Evolutionary conservation across 2,888 invertebrate species (phyloP), one percentile per base, ranked within the genome.

Genomic region (Eumacrocentrus americanus): DNA sequence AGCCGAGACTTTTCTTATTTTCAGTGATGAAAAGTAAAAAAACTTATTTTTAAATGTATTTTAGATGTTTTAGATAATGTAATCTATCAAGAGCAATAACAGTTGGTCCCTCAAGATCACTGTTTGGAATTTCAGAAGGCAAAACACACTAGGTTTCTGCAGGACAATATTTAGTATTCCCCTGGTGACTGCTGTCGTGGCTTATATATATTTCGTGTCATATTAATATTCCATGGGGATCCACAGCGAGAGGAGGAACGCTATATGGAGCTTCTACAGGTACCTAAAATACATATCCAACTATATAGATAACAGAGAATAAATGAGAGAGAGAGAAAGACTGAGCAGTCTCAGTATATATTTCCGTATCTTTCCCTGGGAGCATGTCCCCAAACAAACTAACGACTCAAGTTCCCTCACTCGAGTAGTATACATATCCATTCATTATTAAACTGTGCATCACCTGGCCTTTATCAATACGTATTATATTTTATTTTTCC

Each of bases 201-300:
- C 77, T 80, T 79, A 79, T 80, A 79, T 51, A 80, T 80, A 80
- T 79, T 79, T 78, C 75, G 77, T 79, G 77, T 79, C 78, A 77
- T 77, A 80, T 80, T 80, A 80, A 79, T 79, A 80, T 79, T 79
- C 79, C 76, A 74, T 70, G 68, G 78, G 75, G 75, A 79, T 72
- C 29, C 4, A 29, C 4, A 67, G 61, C 50, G 54, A 46, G 48
- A 42, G 48, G 62, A 61, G 67, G 20, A 18, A 18, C 18, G 20
- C 18, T 7, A 11, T 22, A 23, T 6, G n/a, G 12, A 22, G 23
- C 23, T 23, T 12, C 23, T 46, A 46, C 46, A 46, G 46, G 46
- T 46, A 46, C 29, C 4, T 29, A 29, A 6, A 29, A 4, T 6
- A 29, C 4, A 29, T 29, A 6, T 29, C 9, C 29, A 29, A 6